These are phyloP conservation scores for Brachyhypopomus occidentalis DNA, from an alignment of 2,113 vertebrate species.

Conservation along the genomic window DNA sequence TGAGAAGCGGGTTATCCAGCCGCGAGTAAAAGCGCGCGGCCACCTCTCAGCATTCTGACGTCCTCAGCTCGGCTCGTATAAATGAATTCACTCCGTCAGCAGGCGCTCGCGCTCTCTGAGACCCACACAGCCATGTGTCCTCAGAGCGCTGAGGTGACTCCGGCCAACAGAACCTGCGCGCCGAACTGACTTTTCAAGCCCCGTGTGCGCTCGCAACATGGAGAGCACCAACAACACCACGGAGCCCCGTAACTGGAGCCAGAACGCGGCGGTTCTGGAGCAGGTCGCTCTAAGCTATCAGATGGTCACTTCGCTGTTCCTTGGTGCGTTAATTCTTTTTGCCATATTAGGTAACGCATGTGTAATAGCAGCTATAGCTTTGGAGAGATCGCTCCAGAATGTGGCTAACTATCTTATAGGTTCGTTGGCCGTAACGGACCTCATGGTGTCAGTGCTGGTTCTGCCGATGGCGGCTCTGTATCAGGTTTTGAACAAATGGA, in stretches of 20 bases:
- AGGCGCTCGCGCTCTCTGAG: constrained; percentile 47
- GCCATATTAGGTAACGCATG: constrained; percentile 93
- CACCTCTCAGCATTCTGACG: no score
- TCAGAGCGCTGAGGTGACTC: constrained; percentile 21
- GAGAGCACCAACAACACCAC: constrained; percentile 78
- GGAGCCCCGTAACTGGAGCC: constrained; percentile 40
- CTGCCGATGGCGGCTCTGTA: constrained; percentile 97
- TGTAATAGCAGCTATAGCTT: constrained; percentile 91
- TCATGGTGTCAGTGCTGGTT: constrained; percentile 97
- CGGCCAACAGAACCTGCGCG: no score
- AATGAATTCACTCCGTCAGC: constrained; percentile 43
- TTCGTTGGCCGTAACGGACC: constrained; percentile 93
- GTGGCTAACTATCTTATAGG: constrained; percentile 98
- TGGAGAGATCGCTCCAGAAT: constrained; percentile 96
- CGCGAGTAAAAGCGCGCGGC: no score
- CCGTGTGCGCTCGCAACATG: constrained; percentile 64
- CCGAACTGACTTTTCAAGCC: no score
- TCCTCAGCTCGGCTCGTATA: background rate
- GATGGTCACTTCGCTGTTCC: constrained; percentile 86
- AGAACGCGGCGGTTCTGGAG: constrained; percentile 55
- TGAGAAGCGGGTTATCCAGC: no score
- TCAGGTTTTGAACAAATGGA: constrained; percentile 98
- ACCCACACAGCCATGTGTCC: constrained; percentile 71
- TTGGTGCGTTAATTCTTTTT: constrained; percentile 89
- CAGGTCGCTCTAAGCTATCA: constrained; percentile 87